These are phyloP conservation scores for Oncorhynchus clarkii DNA, from an alignment of 2,113 vertebrate genomes.

Conservation along the genomic window DNA sequence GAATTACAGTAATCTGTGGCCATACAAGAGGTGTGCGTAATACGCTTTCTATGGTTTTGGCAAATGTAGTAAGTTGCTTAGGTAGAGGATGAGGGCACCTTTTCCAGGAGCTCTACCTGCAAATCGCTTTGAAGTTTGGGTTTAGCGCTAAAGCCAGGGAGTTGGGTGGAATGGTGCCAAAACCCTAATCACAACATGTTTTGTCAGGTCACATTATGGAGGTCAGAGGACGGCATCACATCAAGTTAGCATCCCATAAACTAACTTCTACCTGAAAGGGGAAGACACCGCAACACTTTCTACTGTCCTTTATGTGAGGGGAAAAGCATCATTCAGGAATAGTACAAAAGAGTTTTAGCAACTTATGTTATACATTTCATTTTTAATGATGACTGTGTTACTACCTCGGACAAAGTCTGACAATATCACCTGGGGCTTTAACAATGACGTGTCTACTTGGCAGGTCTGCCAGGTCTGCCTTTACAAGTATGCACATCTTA, in stretches of 20 bases:
- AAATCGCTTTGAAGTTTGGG: background rate
- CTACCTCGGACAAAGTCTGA: no score
- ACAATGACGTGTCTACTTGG: background rate
- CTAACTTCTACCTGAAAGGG: no score
- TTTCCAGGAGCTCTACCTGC: background rate
- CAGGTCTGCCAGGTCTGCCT: background rate
- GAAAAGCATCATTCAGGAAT: no score
- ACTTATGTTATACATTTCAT: no score
- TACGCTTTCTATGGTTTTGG: background rate
- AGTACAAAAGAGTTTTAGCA: no score
- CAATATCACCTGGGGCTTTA: background rate
- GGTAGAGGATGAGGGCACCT: background rate
- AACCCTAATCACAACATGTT: background rate
- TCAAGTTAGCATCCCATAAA: no score
- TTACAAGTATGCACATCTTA: background rate
- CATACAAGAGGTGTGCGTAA: background rate
- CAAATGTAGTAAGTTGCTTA: conserved; percentile 11
- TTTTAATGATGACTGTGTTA: no score
- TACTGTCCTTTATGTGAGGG: no score
- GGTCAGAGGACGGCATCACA: no score
- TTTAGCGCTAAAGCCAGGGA: background rate
- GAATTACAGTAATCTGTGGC: conserved; percentile 8
- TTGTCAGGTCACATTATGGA: no score
- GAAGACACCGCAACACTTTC: no score
- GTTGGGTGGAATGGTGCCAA: background rate